These are phyloP conservation scores for Holcopasites calliopsidis DNA, from an alignment of 1,140 invertebrate genomes.

Conservation along the genomic window DNA sequence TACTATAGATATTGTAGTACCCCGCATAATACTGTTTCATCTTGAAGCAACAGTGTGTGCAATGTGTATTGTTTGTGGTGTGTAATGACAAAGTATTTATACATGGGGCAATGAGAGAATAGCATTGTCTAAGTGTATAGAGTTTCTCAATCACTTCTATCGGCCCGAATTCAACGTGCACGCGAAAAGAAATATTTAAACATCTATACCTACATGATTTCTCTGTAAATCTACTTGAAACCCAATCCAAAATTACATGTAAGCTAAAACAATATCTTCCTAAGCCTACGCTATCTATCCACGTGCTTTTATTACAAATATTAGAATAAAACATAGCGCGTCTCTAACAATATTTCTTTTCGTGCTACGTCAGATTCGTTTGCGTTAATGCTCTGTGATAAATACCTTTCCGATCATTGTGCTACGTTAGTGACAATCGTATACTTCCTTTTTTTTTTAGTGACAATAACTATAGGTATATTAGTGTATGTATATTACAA, in stretches of 20 bases:
- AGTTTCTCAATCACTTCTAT: no score
- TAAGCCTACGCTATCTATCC: background rate
- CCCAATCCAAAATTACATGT: no score
- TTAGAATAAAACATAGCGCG: background rate
- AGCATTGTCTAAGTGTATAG: slow-evolving; percentile 10
- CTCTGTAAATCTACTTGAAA: background rate
- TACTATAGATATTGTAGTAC: slow-evolving; percentile 18
- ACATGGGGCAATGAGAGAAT: slow-evolving; percentile 6
- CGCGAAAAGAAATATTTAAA: slow-evolving; percentile 31
- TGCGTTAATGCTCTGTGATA: background rate
- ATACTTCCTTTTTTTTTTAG: background rate
- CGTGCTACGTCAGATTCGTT: slow-evolving; percentile 22
- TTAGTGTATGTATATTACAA: no score
- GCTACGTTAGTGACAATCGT: slow-evolving; percentile 2
- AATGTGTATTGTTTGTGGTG: slow-evolving; percentile 67
- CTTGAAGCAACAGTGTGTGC: slow-evolving; percentile 61
- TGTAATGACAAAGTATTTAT: slow-evolving; percentile 48
- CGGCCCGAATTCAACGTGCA: background rate
- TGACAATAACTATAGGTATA: background rate
- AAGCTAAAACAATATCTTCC: background rate
- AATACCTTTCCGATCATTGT: background rate
- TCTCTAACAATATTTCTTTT: slow-evolving; percentile 4
- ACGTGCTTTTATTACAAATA: background rate
- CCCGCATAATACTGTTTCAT: slow-evolving; percentile 51
- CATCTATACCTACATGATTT: background rate